These are phyloP conservation scores for Cichlasoma orientale DNA, from an alignment of 2,797 vertebrate species.

Conservation along the genomic window DNA sequence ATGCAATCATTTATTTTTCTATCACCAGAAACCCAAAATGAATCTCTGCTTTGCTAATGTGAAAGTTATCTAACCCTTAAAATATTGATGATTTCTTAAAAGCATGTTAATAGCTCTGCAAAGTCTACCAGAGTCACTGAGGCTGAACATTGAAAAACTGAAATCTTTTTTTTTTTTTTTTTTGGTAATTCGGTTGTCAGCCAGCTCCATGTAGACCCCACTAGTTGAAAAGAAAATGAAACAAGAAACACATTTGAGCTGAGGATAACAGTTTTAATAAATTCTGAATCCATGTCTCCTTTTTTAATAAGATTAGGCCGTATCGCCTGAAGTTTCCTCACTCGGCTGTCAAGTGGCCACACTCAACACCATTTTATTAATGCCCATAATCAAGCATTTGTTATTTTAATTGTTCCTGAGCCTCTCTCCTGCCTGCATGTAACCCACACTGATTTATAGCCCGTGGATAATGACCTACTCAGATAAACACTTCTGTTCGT, in stretches of 20 bases:
- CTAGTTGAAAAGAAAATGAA: slow-evolving; percentile 1
- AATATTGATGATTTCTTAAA: not conserved
- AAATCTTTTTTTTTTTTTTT: not conserved
- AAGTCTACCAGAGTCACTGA: not conserved
- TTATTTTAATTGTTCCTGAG: slow-evolving; percentile 14
- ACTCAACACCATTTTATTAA: not conserved
- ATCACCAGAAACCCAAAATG: not conserved
- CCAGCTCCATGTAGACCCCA: not conserved
- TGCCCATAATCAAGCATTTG: slow-evolving; percentile 17
- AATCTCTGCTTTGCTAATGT: not conserved
- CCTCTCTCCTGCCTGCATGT: not conserved
- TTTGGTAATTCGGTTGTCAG: not conserved
- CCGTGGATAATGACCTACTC: slow-evolving; percentile 20
- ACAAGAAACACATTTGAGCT: not conserved
- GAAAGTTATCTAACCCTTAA: not conserved
- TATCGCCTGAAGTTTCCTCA: not conserved
- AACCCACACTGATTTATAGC: slow-evolving; percentile 27
- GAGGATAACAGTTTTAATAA: not conserved
- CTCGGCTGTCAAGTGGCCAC: not conserved
- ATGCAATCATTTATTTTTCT: not conserved
- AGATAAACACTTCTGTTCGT: slow-evolving; percentile 23
- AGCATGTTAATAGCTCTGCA: not conserved
- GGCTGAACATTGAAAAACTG: not conserved
- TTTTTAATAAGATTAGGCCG: not conserved
- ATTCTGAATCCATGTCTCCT: not conserved